A percentile compares a stretch with the other conserved stretches of the same genome.
Evolutionary conservation across 2,888 invertebrate genomes (phyloP).

Genomic region (Hypercompe scribonia): DNA sequence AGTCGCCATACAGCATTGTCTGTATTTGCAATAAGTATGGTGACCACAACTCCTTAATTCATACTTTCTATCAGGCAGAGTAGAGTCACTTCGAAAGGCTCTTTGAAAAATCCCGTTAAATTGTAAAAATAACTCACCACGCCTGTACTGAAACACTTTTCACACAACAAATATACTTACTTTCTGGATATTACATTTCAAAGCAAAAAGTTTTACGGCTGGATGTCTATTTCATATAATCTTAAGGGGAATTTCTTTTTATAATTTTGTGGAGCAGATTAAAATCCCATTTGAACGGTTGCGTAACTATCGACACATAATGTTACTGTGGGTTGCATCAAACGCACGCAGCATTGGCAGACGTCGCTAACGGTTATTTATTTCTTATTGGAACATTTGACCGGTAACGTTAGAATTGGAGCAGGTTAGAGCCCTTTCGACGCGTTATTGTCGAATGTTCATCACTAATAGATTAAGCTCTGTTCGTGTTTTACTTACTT

Average conservation of each 20-base stretch:
- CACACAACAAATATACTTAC: not conserved
- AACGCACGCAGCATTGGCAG: constrained; percentile 74
- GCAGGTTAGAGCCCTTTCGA: constrained; percentile 52
- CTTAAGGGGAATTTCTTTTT: not conserved
- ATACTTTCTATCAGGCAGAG: too few species aligned
- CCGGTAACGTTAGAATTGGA: constrained; percentile 49
- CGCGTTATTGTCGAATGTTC: constrained; percentile 22
- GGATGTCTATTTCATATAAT: not conserved
- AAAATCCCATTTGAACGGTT: constrained; percentile 43
- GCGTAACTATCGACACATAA: constrained; percentile 39
- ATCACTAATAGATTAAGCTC: constrained; percentile 17
- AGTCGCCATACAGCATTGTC: too few species aligned
- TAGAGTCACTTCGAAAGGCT: too few species aligned
- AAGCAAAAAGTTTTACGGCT: not conserved
- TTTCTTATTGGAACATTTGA: constrained; percentile 66
- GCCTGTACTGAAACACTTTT: not conserved
- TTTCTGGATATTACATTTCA: not conserved
- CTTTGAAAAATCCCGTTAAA: not conserved
- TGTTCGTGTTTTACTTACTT: constrained; percentile 8
- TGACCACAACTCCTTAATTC: too few species aligned
- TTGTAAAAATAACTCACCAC: not conserved
- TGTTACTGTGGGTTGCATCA: constrained; percentile 55
- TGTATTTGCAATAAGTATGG: too few species aligned
- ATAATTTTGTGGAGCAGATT: constrained; percentile 30
- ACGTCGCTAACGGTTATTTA: constrained; percentile 68